Evolutionary conservation across 2,113 vertebrate genomes (phyloP), one percentile per base, ranked within the genome.

Genomic region (Cyprinodon tularosa): DNA sequence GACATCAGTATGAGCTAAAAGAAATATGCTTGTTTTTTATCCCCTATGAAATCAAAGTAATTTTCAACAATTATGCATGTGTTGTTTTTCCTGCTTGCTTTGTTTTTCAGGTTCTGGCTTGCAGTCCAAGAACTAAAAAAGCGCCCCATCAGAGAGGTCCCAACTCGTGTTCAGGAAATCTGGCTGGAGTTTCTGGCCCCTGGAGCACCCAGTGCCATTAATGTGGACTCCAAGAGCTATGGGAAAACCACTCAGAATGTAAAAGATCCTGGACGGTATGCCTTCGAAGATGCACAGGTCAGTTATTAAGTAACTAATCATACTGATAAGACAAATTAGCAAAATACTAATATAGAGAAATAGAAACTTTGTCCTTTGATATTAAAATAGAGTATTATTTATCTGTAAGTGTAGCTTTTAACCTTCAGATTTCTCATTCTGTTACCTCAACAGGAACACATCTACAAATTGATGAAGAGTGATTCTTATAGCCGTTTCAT

Each of bases 401-500:
- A 15, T 2, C 12, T 44, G 4, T 64, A 3, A 47, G 13, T 48
- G n/a, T 11, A 44, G 4, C 36, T 78, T 86, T n/a, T n/a, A 13
- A 76, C 13, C 37, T 14, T 59, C n/a, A 29, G 29, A 60, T 63
- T 11, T 68, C 13, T 37, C 42, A 63, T 45, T 39, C 57, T 77
- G 37, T 68, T 47, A 82, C 70, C 63, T 1, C 53, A 8, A 67
- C 91, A 99, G 97, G 97, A 98, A 94, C 97, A 99, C 89, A 98
- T 99, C 95, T 99, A 98, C 94, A 99, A 98, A 91, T 88, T 99
- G 95, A 99, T 99, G 97, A 99, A 99, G 94, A 98, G 97, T 90
- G 97, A 99, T 91, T 98, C 97, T 73, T 99, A 99, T 82, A 97
- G 97, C 85, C 97, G 97, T 91, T 99, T 99, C 94, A 96, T 99